These are phyloP conservation scores for Cryptus viduatorius DNA, from an alignment of 2,888 invertebrate species.

Conservation along the genomic window DNA sequence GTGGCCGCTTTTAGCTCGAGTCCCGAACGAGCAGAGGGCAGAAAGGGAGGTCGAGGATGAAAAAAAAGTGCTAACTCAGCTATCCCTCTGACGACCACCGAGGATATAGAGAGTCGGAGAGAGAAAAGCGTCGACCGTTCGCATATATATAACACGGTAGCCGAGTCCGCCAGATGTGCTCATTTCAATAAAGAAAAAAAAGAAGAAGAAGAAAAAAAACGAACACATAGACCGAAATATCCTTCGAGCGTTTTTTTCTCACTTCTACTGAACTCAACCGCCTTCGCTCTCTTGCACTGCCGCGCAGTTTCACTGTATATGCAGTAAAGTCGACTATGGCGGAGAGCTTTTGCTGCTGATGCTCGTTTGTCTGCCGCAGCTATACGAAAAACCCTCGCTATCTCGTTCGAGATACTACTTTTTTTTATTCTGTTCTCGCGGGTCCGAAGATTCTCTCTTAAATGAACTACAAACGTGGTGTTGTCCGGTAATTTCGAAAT, in stretches of 20 bases:
- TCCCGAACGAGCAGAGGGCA: conserved; percentile 25
- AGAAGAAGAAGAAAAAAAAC: conserved; percentile 72
- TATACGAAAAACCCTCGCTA: neutral
- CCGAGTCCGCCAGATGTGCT: conserved; percentile 77
- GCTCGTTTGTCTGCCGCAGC: neutral
- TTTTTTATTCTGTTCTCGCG: neutral
- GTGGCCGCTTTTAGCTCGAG: conserved; percentile 28
- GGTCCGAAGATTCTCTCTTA: neutral
- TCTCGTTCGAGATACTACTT: neutral
- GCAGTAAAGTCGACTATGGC: neutral
- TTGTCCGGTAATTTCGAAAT: neutral
- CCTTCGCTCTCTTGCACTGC: neutral
- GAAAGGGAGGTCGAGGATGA: conserved; percentile 52
- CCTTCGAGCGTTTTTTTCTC: conserved; percentile 50
- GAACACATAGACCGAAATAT: conserved; percentile 58
- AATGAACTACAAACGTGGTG: neutral
- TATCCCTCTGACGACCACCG: conserved; percentile 65
- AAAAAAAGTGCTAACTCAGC: conserved; percentile 78
- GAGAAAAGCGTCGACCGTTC: conserved; percentile 31
- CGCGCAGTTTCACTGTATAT: conserved; percentile 7
- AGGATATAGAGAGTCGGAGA: neutral
- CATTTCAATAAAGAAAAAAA: conserved; percentile 77
- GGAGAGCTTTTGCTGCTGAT: conserved; percentile 16
- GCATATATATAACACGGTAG: conserved; percentile 44
- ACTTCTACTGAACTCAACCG: conserved; percentile 22